These are phyloP conservation scores for Athalia cordata DNA, from an alignment of 2,888 invertebrate genomes.

Conservation along the genomic window DNA sequence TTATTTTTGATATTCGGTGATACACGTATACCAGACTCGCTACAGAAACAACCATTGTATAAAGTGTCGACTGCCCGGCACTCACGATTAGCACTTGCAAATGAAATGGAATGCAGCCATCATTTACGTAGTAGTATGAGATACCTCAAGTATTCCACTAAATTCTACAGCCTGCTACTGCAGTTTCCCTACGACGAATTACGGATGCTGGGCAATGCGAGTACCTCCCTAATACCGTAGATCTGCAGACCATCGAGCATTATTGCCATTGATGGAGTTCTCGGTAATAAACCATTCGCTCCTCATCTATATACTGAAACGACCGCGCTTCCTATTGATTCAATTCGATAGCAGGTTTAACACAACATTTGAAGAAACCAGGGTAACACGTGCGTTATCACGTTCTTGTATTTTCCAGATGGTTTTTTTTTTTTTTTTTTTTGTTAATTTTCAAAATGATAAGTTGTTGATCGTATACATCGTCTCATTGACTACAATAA, in stretches of 20 bases:
- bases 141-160: neutral
- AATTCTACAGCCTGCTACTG: neutral
- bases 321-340: neutral
- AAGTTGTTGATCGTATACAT: too few relatives aligned
- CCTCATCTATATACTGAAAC: conserved; percentile 15
- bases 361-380: too few relatives aligned
- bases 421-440: too few relatives aligned
- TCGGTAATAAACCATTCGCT: neutral
- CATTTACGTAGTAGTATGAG: neutral
- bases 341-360: too few relatives aligned
- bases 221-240: conserved; percentile 15
- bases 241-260: conserved; percentile 6
- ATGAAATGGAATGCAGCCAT: neutral
- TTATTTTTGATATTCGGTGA: neutral
- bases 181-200: conserved; percentile 23
- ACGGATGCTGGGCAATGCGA: conserved; percentile 15
- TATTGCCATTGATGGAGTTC: conserved; percentile 35
- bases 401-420: too few relatives aligned
- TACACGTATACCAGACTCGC: neutral
- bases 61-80: conserved; percentile 7
- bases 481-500: too few relatives aligned
- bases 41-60: conserved; percentile 11
- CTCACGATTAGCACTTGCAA: conserved; percentile 11
- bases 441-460: too few relatives aligned
- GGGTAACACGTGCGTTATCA: too few relatives aligned